These are phyloP conservation scores for Pterophyllum scalare DNA, from an alignment of 2,113 vertebrate genomes.

Conservation along the genomic window DNA sequence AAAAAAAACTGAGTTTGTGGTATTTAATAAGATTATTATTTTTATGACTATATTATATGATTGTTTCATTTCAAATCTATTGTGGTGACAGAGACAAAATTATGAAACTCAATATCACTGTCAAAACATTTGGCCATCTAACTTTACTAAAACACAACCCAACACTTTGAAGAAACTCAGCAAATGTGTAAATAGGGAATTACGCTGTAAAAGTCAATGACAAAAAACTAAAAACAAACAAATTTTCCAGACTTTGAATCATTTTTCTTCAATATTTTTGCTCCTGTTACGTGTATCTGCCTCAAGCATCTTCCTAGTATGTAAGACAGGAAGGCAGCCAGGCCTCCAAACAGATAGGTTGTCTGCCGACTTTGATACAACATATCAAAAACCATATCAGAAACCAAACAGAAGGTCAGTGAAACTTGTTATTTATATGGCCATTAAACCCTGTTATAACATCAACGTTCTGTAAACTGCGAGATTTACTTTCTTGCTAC, in stretches of 20 bases:
- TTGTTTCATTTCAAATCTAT: background rate
- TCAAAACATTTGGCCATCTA: background rate
- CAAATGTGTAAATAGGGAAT: background rate
- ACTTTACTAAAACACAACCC: background rate
- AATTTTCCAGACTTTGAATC: background rate
- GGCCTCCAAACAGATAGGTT: background rate
- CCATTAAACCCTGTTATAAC: background rate
- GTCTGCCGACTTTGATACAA: background rate
- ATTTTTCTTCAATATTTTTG: background rate
- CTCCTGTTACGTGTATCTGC: background rate
- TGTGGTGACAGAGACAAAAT: background rate
- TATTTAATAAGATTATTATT: background rate
- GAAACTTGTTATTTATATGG: background rate
- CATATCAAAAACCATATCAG: background rate
- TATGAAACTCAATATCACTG: fast-evolving
- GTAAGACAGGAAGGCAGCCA: background rate
- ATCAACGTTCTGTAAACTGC: background rate
- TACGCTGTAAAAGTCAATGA: background rate
- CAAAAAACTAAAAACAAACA: background rate
- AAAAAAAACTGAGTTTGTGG: background rate
- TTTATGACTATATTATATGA: background rate
- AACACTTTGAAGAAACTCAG: background rate
- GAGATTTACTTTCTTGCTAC: background rate
- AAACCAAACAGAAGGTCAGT: background rate
- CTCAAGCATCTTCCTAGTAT: background rate